A percentile compares a stretch with the other conserved stretches of the same genome.
phyloP scores from a whole-genome alignment of 1,140 invertebrate species.

The Macrotrachela quadricornifera region DNA sequence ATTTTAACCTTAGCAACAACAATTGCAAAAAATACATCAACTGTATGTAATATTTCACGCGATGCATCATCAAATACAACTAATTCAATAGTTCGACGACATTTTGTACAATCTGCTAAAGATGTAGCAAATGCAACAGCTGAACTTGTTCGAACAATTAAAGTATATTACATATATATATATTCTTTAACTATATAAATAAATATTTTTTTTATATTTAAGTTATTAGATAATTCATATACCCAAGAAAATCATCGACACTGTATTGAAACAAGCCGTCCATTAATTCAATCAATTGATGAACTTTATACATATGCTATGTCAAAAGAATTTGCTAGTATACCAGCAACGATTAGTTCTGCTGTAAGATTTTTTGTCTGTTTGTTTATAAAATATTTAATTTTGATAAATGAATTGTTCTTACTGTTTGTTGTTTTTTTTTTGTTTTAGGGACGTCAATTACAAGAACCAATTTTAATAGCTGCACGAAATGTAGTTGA shows the following conservation, averaged over 20 bases:
- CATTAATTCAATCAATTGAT: slow-evolving; percentile 69
- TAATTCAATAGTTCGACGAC: slow-evolving; percentile 75
- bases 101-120: slow-evolving; percentile 90
- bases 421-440: too few relatives aligned
- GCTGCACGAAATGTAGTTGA: slow-evolving; percentile 59
- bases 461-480: slow-evolving; percentile 62
- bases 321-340: slow-evolving; percentile 69
- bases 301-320: slow-evolving; percentile 74
- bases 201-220: slow-evolving; percentile 10
- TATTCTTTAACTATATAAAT: slow-evolving; percentile 1
- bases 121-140: slow-evolving; percentile 90
- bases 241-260: slow-evolving; percentile 47
- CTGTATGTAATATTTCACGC: slow-evolving; percentile 77
- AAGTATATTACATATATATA: slow-evolving; percentile 40
- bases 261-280: slow-evolving; percentile 57
- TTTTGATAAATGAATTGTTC: too few relatives aligned
- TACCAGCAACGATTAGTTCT: slow-evolving; percentile 66
- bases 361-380: slow-evolving; percentile 29
- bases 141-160: slow-evolving; percentile 76
- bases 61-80: slow-evolving; percentile 68
- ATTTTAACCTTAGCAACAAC: slow-evolving; percentile 49
- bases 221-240: slow-evolving; percentile 54
- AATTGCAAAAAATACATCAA: slow-evolving; percentile 84
- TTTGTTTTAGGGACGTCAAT: slow-evolving; percentile 32
- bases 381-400: too few relatives aligned